phyloP scores from a whole-genome alignment of 2,888 invertebrate genomes.

The Tetranychus truncatus region DNA sequence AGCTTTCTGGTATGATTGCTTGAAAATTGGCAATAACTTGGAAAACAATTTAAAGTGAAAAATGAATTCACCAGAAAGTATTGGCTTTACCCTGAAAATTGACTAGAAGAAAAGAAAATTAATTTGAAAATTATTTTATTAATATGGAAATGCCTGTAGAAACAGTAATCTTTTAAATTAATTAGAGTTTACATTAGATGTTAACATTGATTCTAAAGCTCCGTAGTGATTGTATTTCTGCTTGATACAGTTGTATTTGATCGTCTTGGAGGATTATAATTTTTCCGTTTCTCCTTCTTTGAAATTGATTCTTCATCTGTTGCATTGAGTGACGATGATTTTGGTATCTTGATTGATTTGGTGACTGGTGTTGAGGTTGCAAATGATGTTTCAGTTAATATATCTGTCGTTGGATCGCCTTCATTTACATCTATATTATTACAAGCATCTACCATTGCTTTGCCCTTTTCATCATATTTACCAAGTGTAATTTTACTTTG shows the following conservation, averaged over 20 bases:
- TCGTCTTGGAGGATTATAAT: not conserved
- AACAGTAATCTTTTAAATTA: no score
- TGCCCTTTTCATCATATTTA: no score
- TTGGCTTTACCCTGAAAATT: no score
- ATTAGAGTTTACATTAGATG: no score
- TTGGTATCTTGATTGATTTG: constrained; percentile 5
- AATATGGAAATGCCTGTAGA: no score
- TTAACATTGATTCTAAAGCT: not conserved
- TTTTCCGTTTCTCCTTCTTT: not conserved
- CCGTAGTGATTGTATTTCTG: constrained; percentile 3
- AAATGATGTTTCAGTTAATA: constrained; percentile 28
- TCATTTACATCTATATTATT: constrained; percentile 2
- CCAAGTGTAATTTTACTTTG: no score
- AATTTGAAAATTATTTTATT: no score
- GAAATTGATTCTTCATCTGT: not conserved
- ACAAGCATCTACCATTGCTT: not conserved
- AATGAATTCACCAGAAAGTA: no score
- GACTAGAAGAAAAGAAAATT: no score
- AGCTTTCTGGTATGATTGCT: no score
- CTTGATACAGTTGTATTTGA: not conserved
- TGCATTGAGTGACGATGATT: not conserved
- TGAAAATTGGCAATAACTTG: no score
- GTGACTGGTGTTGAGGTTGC: constrained; percentile 28
- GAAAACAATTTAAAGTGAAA: no score
- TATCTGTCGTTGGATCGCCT: constrained; percentile 10